Percentiles rank a stretch among this genome's conserved stretches.
These are phyloP conservation scores for Oreochromis mossambicus DNA, from an alignment of 2,797 vertebrate genomes.

Conservation along the genomic window DNA sequence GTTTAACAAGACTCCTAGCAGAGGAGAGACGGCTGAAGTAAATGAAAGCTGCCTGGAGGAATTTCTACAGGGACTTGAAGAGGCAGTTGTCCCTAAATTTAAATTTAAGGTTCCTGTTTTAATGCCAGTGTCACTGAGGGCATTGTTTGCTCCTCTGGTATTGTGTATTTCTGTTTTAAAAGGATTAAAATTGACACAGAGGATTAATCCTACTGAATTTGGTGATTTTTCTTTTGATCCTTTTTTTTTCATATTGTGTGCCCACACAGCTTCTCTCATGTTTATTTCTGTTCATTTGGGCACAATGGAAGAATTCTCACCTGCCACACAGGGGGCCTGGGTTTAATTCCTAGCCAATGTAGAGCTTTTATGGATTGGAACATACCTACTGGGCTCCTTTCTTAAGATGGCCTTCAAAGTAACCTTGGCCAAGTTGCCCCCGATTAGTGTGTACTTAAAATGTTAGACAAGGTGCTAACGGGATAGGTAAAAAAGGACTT, in stretches of 20 bases:
- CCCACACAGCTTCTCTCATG: neutral
- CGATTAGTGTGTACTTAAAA: neutral
- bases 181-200: neutral
- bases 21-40: conserved; percentile 21
- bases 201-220: neutral
- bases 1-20: conserved; percentile 51
- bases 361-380: neutral
- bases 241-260: neutral
- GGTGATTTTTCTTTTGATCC: neutral
- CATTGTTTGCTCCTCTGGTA: neutral
- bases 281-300: neutral
- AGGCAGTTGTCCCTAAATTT: neutral
- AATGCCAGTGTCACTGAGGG: neutral
- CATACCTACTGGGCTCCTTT: neutral
- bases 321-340: neutral
- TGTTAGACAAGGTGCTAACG: neutral
- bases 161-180: neutral
- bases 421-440: neutral
- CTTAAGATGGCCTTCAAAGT: neutral
- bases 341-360: neutral
- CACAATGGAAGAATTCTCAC: neutral
- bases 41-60: neutral
- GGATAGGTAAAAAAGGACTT: neutral
- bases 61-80: neutral
- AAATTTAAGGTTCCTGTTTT: neutral